Percentiles rank a stretch among this genome's conserved stretches.
Conservation (phyloP, 1,140 invertebrate species). For the Aphaenogaster rudis region DNA sequence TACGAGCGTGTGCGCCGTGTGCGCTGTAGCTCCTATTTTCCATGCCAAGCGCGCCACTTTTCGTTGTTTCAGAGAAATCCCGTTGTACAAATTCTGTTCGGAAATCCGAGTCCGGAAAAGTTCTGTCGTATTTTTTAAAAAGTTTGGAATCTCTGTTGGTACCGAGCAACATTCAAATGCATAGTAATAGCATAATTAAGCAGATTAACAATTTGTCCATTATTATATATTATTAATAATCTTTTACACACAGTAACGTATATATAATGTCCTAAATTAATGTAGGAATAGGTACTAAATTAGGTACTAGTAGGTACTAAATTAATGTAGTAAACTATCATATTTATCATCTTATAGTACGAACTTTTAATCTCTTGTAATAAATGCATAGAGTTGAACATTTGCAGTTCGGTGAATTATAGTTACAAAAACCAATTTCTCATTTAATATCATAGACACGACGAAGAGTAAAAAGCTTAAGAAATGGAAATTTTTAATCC, state of each 20-base stretch:
- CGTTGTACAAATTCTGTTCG: neutral
- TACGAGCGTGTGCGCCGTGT: constrained; percentile 5
- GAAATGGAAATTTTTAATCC: constrained; percentile 29
- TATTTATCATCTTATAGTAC: neutral
- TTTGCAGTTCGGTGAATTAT: neutral
- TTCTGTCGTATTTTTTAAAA: neutral
- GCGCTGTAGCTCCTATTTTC: constrained; percentile 6
- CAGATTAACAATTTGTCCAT: neutral
- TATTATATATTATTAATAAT: neutral
- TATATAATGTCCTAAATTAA: too few relatives aligned
- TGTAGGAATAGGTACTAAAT: too few relatives aligned
- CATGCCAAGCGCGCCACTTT: neutral
- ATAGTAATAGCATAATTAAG: neutral
- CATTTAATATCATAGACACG: neutral
- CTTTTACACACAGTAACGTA: neutral
- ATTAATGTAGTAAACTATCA: neutral
- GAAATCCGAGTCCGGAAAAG: neutral
- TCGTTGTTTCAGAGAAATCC: neutral
- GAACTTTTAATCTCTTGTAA: neutral
- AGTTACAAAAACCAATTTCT: constrained; percentile 10
- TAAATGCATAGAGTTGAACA: neutral
- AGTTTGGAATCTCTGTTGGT: neutral
- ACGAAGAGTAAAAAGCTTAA: constrained; percentile 2
- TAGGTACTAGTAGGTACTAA: too few relatives aligned
- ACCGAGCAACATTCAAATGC: neutral